These are phyloP conservation scores for Pissodes strobi DNA, from an alignment of 1,140 invertebrate genomes.

Conservation along the genomic window DNA sequence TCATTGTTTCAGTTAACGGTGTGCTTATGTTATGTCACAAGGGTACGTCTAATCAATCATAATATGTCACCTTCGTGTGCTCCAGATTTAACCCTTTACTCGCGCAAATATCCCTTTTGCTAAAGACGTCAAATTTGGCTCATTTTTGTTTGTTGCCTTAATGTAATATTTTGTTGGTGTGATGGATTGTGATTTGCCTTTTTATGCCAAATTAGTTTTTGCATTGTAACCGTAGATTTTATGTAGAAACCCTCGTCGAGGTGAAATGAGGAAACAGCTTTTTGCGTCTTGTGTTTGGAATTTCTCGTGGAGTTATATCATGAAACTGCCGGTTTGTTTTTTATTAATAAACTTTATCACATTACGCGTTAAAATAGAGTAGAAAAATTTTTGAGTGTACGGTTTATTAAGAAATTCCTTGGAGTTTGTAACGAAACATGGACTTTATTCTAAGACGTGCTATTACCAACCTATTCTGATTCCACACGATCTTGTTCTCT, in stretches of 20 bases:
- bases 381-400: no score
- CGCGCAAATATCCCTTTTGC: constrained; percentile 18
- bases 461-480: no score
- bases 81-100: constrained; percentile 7
- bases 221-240: no score
- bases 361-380: no score
- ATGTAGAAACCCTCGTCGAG: no score
- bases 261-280: no score
- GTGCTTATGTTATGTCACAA: not conserved
- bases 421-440: no score
- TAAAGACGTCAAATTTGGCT: constrained; percentile 9
- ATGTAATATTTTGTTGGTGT: constrained; percentile 11
- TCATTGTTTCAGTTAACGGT: constrained; percentile 2
- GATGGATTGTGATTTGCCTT: constrained; percentile 4
- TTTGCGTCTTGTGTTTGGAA: no score
- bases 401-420: no score
- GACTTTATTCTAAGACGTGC: no score
- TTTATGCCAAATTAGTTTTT: not conserved
- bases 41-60: constrained; percentile 15
- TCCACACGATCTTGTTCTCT: no score
- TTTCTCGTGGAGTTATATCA: not conserved
- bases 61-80: constrained; percentile 17
- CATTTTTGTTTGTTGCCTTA: constrained; percentile 18
- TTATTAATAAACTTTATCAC: no score
- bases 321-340: not conserved